These are phyloP conservation scores for Phrynocephalus guinanensis DNA, from an alignment of 2,797 vertebrate species.

Conservation along the genomic window DNA sequence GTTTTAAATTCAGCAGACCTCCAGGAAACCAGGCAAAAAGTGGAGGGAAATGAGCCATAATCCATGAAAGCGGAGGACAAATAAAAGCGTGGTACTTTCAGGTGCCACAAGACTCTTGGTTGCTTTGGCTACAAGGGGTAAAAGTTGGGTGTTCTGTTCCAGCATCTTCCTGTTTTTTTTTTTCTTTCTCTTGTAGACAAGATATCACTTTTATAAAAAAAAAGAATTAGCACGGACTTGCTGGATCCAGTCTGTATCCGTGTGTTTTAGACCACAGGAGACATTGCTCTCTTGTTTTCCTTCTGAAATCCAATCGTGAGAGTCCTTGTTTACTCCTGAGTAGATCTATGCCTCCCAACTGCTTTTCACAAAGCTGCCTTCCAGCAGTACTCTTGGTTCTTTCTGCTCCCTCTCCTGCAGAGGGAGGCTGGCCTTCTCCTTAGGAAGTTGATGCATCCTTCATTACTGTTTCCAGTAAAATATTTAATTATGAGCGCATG, in stretches of 20 bases:
- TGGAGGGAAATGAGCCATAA: too few species aligned
- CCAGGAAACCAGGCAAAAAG: conserved; percentile 48
- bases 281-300: not conserved
- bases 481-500: not conserved
- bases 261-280: not conserved
- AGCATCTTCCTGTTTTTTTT: not conserved
- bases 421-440: not conserved
- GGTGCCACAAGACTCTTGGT: too few species aligned
- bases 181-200: not conserved
- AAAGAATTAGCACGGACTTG: too few species aligned
- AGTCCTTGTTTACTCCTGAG: not conserved
- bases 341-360: not conserved
- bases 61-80: too few species aligned
- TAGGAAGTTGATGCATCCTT: not conserved
- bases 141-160: too few species aligned
- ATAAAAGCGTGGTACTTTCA: too few species aligned
- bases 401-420: not conserved
- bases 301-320: not conserved
- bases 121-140: too few species aligned
- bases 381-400: not conserved
- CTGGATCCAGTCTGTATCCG: not conserved
- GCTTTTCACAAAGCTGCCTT: not conserved
- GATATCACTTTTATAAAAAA: not conserved
- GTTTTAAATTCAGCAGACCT: conserved; percentile 61
- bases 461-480: not conserved